These are phyloP conservation scores for Philonicus albiceps DNA, from an alignment of 2,888 invertebrate genomes.

Conservation along the genomic window DNA sequence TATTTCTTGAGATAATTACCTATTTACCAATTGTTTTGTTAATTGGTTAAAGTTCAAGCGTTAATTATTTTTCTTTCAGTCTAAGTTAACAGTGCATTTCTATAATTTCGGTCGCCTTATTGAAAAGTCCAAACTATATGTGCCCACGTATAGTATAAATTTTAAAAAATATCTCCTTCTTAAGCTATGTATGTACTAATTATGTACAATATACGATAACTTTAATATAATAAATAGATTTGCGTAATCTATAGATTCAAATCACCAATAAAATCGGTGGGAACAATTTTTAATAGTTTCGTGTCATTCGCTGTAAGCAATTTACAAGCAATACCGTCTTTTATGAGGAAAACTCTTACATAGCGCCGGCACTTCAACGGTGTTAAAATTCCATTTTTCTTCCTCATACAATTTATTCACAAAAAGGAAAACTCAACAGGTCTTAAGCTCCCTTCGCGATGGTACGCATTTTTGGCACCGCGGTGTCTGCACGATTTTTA, in stretches of 20 bases:
- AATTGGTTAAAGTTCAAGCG: neutral
- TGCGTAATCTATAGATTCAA: too few relatives aligned
- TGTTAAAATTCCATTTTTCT: neutral
- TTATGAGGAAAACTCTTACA: neutral
- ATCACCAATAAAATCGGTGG: neutral
- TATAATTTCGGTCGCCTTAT: too few relatives aligned
- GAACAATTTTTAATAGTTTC: neutral
- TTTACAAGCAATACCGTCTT: neutral
- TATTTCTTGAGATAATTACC: neutral
- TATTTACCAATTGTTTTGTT: neutral
- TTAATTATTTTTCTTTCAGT: too few relatives aligned
- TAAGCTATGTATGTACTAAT: too few relatives aligned
- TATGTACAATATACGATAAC: too few relatives aligned
- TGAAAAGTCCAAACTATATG: too few relatives aligned
- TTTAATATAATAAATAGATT: too few relatives aligned
- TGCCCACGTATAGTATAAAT: too few relatives aligned
- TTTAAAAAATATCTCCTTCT: too few relatives aligned
- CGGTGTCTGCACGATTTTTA: neutral
- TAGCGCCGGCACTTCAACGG: neutral
- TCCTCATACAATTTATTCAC: neutral
- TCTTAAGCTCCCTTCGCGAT: neutral
- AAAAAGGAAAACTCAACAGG: neutral
- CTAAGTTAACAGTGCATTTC: too few relatives aligned
- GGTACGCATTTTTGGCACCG: neutral
- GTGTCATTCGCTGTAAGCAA: neutral